Evolutionary conservation across 2,113 vertebrate genomes (phyloP).

Genomic region (Salvelinus alpinus): DNA sequence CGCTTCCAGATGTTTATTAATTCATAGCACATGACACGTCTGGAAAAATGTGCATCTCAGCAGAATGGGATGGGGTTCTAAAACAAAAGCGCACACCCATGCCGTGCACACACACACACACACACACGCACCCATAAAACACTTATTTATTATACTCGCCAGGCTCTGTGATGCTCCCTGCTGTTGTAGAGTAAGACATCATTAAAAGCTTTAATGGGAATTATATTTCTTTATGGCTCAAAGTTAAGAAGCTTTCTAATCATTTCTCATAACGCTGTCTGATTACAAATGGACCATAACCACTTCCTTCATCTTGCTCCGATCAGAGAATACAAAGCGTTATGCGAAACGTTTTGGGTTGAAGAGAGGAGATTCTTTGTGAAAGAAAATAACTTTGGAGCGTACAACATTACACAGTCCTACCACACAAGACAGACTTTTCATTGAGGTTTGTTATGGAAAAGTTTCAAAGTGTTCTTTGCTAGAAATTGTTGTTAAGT

Average conservation of each 20-base stretch:
- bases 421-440: no score
- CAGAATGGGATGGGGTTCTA: constrained; percentile 5
- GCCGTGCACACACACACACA: no score
- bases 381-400: no score
- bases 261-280: background rate
- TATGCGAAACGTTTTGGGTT: background rate
- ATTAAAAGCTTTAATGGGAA: constrained; percentile 1
- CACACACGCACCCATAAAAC: no score
- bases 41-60: background rate
- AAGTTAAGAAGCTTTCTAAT: background rate
- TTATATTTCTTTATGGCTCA: background rate
- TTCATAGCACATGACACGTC: background rate
- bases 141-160: no score
- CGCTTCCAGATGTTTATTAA: constrained; percentile 17
- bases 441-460: no score
- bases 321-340: background rate
- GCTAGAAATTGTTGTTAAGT: no score
- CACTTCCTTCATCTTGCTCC: background rate
- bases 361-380: background rate
- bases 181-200: background rate
- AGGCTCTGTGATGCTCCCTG: no score
- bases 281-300: background rate
- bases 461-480: no score
- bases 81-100: background rate
- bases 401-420: no score